These are phyloP conservation scores for Chiroxiphia lanceolata DNA, from an alignment of 2,797 vertebrate species.

Conservation along the genomic window DNA sequence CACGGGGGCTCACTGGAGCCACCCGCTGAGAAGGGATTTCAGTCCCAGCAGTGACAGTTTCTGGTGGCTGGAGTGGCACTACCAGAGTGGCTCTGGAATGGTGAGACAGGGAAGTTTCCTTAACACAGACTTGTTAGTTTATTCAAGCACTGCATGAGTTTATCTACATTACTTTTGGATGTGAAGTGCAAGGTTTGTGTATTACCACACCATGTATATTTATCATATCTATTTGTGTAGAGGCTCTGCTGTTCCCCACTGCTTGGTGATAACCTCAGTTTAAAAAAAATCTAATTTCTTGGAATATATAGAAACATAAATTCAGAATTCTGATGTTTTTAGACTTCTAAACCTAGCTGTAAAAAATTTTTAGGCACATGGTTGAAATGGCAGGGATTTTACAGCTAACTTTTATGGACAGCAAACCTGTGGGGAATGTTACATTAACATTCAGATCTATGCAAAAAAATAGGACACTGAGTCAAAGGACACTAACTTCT, in stretches of 20 bases:
- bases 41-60: accelerated
- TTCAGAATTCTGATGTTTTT: background rate
- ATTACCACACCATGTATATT: background rate
- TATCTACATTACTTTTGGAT: background rate
- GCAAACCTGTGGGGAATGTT: background rate
- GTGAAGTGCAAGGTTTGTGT: background rate
- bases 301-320: background rate
- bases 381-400: background rate
- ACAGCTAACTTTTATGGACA: accelerated
- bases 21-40: accelerated
- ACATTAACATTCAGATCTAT: background rate
- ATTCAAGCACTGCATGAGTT: background rate
- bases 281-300: background rate
- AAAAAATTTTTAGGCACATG: background rate
- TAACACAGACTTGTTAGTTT: background rate
- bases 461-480: background rate
- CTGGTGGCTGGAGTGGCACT: background rate
- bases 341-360: background rate
- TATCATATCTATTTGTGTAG: background rate
- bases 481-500: background rate
- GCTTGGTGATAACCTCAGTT: background rate
- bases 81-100: background rate
- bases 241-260: background rate
- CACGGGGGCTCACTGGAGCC: accelerated
- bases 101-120: background rate